Percentiles rank a stretch among this genome's conserved stretches.
Evolutionary conservation across 2,113 vertebrate genomes (phyloP).

Genomic region (Lucifuga dentata): DNA sequence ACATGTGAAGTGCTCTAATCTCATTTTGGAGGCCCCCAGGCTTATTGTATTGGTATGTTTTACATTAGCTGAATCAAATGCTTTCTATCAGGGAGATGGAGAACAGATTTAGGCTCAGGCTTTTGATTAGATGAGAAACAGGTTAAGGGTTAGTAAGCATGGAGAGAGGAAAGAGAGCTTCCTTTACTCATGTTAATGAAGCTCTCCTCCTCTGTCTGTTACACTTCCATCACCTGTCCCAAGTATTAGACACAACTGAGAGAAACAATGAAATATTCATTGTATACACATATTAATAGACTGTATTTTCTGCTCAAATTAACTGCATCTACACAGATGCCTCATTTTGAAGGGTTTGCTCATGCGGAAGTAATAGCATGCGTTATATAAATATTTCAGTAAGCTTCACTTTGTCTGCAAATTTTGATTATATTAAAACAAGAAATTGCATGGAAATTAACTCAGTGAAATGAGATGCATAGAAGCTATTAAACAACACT

Average conservation of each 20-base stretch:
- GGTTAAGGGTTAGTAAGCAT: too few species aligned
- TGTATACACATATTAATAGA: conserved; percentile 70
- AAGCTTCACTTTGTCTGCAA: conserved; percentile 34
- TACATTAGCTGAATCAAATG: conserved; percentile 64
- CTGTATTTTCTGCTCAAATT: conserved; percentile 72
- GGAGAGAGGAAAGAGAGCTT: background rate
- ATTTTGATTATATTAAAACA: conserved; percentile 25
- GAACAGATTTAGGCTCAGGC: conserved; percentile 8
- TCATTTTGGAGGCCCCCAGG: conserved; percentile 59
- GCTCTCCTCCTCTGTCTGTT: conserved; percentile 16
- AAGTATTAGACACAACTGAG: conserved; percentile 38
- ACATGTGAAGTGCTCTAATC: conserved; percentile 75
- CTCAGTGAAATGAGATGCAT: too few species aligned
- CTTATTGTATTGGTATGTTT: conserved; percentile 58
- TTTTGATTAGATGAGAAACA: conserved; percentile 13
- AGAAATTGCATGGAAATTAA: conserved; percentile 39
- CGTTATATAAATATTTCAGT: conserved; percentile 70
- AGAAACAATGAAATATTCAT: conserved; percentile 68
- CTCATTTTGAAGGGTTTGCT: conserved; percentile 50
- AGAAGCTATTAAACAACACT: too few species aligned
- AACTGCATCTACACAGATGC: conserved; percentile 27
- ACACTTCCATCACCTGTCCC: conserved; percentile 55
- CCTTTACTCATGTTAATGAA: background rate
- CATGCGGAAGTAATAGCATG: conserved; percentile 52
- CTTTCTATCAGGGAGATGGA: conserved; percentile 29